Conservation (phyloP, 2,888 invertebrate genomes). For the Heteropelma amictum region DNA sequence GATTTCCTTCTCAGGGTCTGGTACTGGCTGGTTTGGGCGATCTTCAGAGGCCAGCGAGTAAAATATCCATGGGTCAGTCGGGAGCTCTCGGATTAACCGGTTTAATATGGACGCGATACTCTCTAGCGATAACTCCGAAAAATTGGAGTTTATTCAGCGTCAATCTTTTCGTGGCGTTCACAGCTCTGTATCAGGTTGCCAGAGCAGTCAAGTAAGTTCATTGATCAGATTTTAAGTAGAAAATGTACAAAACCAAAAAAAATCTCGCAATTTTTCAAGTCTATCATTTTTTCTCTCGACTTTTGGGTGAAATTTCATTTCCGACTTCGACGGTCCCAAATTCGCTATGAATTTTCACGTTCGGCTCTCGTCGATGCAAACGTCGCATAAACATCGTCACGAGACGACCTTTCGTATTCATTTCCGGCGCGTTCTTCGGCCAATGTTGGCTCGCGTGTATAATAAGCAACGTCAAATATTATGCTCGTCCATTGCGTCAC, state of each 20-base stretch:
- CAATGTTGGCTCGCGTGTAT: constrained; percentile 1
- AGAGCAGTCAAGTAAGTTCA: constrained; percentile 82
- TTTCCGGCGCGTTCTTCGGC: neutral
- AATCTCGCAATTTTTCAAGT: neutral
- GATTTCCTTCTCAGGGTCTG: constrained; percentile 81
- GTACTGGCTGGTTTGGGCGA: constrained; percentile 95
- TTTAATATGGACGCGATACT: constrained; percentile 96
- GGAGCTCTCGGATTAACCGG: constrained; percentile 92
- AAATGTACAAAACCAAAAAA: neutral
- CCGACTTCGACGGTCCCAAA: too few relatives aligned
- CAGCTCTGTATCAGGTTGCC: constrained; percentile 89
- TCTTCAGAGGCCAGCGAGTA: constrained; percentile 91
- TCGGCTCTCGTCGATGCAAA: neutral
- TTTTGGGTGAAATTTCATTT: neutral
- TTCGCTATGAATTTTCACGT: too few relatives aligned
- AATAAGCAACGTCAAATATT: constrained; percentile 18
- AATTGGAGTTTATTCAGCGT: constrained; percentile 97
- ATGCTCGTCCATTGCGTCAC: neutral
- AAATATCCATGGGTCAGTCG: constrained; percentile 90
- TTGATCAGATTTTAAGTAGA: neutral
- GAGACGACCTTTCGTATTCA: neutral
- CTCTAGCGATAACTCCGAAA: constrained; percentile 97
- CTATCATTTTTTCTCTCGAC: neutral
- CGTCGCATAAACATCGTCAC: neutral
- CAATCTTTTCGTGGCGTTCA: constrained; percentile 96